Conservation (phyloP, 2,888 invertebrate genomes). For the Pollenia griseotomentosa region DNA sequence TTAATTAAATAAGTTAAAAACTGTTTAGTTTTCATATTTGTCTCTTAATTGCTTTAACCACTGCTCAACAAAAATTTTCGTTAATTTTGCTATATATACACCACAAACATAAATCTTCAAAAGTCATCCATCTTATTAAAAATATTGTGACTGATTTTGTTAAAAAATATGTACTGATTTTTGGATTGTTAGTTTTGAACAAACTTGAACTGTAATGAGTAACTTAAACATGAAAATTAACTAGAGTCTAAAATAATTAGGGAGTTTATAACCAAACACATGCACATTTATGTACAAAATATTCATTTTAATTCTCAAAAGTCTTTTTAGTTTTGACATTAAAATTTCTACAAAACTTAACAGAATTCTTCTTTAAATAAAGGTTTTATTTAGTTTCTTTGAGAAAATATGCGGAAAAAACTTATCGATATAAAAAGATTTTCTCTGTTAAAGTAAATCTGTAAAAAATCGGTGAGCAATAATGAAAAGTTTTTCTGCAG, state of each 20-base stretch:
- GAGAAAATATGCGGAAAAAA: too few relatives aligned
- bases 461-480: too few relatives aligned
- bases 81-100: neutral
- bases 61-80: conserved; percentile 6
- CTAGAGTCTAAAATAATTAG: conserved; percentile 24
- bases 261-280: conserved; percentile 1
- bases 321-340: too few relatives aligned
- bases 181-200: conserved; percentile 24
- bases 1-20: neutral
- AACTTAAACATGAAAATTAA: neutral
- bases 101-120: neutral
- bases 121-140: conserved; percentile 24
- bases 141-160: conserved; percentile 40
- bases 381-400: too few relatives aligned
- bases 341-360: too few relatives aligned
- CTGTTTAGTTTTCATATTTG: neutral
- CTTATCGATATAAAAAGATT: too few relatives aligned
- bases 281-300: neutral
- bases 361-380: too few relatives aligned
- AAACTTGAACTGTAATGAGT: neutral
- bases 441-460: too few relatives aligned
- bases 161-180: conserved; percentile 28
- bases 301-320: neutral
- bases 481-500: too few relatives aligned
- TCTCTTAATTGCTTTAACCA: neutral